These are phyloP conservation scores for Euplexia lucipara DNA, from an alignment of 2,888 invertebrate genomes.

Conservation along the genomic window DNA sequence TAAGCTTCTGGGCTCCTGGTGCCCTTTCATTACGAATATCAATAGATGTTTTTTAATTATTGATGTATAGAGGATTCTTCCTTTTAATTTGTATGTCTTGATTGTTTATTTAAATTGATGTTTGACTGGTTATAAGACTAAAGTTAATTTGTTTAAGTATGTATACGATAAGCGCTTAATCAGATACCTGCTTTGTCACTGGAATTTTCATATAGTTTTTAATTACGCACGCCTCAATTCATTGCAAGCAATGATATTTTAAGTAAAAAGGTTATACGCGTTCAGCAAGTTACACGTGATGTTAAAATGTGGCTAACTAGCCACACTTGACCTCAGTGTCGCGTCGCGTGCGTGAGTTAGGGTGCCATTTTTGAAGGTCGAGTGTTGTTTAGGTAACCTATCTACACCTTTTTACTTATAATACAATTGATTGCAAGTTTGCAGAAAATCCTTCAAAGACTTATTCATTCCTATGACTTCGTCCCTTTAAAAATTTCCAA, in stretches of 20 bases:
- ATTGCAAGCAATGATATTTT: too few relatives aligned
- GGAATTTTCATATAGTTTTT: slow-evolving; percentile 9
- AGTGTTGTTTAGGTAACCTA: too few relatives aligned
- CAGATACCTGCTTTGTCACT: neutral
- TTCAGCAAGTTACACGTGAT: too few relatives aligned
- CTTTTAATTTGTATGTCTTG: slow-evolving; percentile 30
- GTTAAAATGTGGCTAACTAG: too few relatives aligned
- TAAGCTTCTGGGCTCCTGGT: slow-evolving; percentile 80
- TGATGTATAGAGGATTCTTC: slow-evolving; percentile 44
- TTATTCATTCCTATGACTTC: neutral
- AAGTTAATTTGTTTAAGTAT: slow-evolving; percentile 32
- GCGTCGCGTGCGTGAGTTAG: too few relatives aligned
- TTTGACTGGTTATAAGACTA: slow-evolving; percentile 48
- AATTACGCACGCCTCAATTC: too few relatives aligned
- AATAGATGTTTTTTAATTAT: slow-evolving; percentile 41
- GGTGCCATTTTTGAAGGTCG: too few relatives aligned
- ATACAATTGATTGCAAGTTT: too few relatives aligned
- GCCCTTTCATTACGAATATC: slow-evolving; percentile 46
- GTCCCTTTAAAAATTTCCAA: slow-evolving; percentile 18
- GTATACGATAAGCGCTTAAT: slow-evolving; percentile 31
- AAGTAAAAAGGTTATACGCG: too few relatives aligned
- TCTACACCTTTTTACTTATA: too few relatives aligned
- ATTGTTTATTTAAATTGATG: slow-evolving; percentile 31
- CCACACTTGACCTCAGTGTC: too few relatives aligned
- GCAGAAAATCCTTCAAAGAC: neutral